Evolutionary conservation across 2,113 vertebrate genomes (phyloP).

Genomic region (Ceyx cyanopectus): DNA sequence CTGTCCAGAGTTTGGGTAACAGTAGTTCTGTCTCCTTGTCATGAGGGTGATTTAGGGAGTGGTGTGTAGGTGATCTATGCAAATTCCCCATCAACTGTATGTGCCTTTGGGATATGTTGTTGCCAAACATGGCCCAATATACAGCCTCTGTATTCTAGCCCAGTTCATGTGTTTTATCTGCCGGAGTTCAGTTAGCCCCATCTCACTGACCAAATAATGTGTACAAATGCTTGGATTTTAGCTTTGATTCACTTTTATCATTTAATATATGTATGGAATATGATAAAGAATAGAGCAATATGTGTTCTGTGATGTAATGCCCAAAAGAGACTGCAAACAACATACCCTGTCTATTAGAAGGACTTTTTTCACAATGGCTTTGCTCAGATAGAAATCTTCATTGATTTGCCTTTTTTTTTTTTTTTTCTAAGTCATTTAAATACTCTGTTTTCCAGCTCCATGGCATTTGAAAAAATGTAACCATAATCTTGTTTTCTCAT

Average conservation of each 20-base stretch:
- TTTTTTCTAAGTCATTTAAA: not conserved
- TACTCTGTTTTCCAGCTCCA: not conserved
- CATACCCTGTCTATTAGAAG: not conserved
- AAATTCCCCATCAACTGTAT: not conserved
- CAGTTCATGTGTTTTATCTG: not conserved
- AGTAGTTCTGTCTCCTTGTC: not conserved
- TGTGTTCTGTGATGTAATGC: not conserved
- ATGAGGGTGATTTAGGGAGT: not conserved
- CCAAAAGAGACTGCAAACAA: not conserved
- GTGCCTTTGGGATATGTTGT: not conserved
- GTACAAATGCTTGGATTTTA: not conserved
- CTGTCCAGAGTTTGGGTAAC: not conserved
- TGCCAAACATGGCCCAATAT: fast-evolving
- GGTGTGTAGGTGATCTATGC: not conserved
- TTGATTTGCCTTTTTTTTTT: not conserved
- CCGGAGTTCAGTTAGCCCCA: not conserved
- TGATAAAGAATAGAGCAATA: not conserved
- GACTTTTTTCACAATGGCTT: not conserved
- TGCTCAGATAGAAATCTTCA: not conserved
- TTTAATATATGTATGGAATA: not conserved
- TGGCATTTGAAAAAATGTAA: not conserved
- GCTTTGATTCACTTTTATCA: not conserved
- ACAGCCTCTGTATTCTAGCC: fast-evolving
- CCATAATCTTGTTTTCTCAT: not conserved
- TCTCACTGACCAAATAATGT: not conserved